These are phyloP conservation scores for Aspidiotus rigidus DNA, from an alignment of 2,888 invertebrate genomes.

Conservation along the genomic window DNA sequence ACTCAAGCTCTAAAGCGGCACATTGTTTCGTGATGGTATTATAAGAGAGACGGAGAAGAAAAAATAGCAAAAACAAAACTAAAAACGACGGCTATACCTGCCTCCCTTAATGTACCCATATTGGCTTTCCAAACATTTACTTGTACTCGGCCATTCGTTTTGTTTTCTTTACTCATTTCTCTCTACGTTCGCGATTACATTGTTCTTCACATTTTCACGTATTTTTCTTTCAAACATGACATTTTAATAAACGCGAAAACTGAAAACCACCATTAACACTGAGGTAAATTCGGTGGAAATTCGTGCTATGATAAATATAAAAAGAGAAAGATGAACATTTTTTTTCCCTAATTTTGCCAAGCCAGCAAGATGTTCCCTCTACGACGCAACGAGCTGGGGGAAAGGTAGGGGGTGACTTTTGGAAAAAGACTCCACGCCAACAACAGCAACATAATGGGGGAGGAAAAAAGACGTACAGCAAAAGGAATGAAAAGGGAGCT, in stretches of 20 bases:
- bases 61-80: no score
- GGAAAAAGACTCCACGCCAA: not conserved
- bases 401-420: not conserved
- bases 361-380: no score
- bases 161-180: constrained; percentile 1
- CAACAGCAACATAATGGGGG: not conserved
- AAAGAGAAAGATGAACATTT: not conserved
- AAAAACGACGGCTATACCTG: no score
- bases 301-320: not conserved
- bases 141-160: not conserved
- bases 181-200: not conserved
- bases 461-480: not conserved
- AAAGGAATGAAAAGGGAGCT: constrained; percentile 6
- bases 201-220: not conserved
- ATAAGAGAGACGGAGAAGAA: no score
- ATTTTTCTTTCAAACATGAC: not conserved
- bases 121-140: not conserved
- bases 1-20: no score
- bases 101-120: no score
- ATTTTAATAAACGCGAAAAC: not conserved
- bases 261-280: not conserved
- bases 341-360: no score
- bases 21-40: no score
- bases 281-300: not conserved
- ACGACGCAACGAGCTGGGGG: no score